These are phyloP conservation scores for Takifugu ocellatus DNA, from an alignment of 2,797 vertebrate species.

Conservation along the genomic window DNA sequence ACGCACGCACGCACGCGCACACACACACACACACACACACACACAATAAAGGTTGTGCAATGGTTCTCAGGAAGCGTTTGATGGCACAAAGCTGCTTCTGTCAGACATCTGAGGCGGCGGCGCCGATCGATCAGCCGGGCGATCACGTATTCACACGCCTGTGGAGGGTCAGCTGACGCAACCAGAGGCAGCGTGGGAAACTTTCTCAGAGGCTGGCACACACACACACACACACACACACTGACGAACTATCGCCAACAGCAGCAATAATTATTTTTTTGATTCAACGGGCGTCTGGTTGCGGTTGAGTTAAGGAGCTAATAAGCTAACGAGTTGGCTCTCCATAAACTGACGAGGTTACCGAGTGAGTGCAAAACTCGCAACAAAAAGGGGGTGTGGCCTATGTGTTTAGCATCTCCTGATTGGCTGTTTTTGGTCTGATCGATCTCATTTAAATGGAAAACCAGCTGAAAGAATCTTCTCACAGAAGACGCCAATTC, in stretches of 20 bases:
- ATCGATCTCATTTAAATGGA: not conserved
- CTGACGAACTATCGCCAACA: not conserved
- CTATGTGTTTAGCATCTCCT: too few relatives aligned
- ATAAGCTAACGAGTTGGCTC: not conserved
- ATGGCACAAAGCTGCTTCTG: not conserved
- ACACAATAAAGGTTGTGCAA: not conserved
- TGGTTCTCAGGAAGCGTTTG: not conserved
- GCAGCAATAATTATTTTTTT: too few relatives aligned
- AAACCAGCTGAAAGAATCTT: not conserved
- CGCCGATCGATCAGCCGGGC: slow-evolving; percentile 28
- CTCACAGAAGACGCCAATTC: not conserved
- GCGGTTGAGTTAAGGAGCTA: not conserved
- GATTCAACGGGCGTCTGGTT: too few relatives aligned
- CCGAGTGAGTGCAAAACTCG: too few relatives aligned
- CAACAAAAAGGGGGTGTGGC: too few relatives aligned
- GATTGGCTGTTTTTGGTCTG: too few relatives aligned
- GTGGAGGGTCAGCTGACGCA: slow-evolving; percentile 46
- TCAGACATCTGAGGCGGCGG: too few relatives aligned
- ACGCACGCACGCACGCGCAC: too few relatives aligned
- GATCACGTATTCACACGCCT: slow-evolving; percentile 29
- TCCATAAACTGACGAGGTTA: too few relatives aligned
- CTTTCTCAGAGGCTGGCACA: not conserved
- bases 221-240: slow-evolving; percentile 28
- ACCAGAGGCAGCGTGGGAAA: slow-evolving; percentile 47
- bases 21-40: too few relatives aligned